Evolutionary conservation across 2,888 invertebrate species (phyloP).

Genomic region (Bembecia ichneumoniformis): DNA sequence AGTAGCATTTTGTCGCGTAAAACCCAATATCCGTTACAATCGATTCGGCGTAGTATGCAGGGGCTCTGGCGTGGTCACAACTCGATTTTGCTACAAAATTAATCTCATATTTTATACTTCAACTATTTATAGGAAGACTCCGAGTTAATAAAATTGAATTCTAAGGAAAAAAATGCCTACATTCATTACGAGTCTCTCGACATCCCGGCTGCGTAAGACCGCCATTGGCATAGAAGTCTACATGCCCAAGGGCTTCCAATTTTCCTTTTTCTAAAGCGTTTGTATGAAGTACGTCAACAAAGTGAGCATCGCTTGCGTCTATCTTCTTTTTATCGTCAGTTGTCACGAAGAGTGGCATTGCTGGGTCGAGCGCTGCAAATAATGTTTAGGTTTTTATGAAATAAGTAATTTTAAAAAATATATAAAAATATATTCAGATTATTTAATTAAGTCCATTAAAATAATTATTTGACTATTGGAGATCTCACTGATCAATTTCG

Average conservation of each 20-base stretch:
- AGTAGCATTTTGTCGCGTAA: constrained; percentile 66
- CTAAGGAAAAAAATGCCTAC: neutral
- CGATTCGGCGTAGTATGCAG: constrained; percentile 73
- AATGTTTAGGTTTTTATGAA: neutral
- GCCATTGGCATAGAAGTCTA: constrained; percentile 74
- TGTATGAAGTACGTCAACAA: constrained; percentile 77
- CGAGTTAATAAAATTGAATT: neutral
- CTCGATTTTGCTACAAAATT: constrained; percentile 56
- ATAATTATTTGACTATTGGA: neutral
- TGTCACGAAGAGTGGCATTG: constrained; percentile 74
- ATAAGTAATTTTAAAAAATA: neutral
- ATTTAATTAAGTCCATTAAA: neutral
- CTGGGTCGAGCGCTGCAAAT: constrained; percentile 75
- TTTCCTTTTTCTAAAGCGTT: constrained; percentile 72
- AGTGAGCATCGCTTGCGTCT: constrained; percentile 70
- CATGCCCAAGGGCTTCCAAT: constrained; percentile 61
- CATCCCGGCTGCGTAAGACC: constrained; percentile 75
- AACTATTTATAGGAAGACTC: neutral
- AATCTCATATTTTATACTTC: neutral
- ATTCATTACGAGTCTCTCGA: constrained; percentile 14
- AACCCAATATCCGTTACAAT: constrained; percentile 64
- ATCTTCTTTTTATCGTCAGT: constrained; percentile 53
- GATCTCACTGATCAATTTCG: neutral
- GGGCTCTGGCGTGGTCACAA: constrained; percentile 74
- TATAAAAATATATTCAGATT: neutral